Conservation (phyloP, 2,888 invertebrate species). For the Nomada ruficornis region DNA sequence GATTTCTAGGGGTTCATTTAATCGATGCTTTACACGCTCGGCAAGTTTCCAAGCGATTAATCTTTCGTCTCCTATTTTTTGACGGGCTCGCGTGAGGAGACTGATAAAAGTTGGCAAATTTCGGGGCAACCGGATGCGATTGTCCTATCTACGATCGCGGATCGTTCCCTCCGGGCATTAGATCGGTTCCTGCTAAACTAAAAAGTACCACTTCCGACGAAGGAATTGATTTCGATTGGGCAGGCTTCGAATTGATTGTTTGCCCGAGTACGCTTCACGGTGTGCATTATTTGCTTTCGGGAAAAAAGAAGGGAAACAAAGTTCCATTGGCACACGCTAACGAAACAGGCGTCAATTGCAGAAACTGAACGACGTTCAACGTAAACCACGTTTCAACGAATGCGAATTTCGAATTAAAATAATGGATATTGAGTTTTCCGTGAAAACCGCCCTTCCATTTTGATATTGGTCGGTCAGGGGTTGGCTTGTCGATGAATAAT, state of each 20-base stretch:
- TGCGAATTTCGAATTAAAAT: constrained; percentile 25
- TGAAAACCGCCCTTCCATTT: not conserved
- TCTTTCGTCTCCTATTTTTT: too few relatives aligned
- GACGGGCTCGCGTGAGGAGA: constrained; percentile 6
- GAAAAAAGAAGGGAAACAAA: not conserved
- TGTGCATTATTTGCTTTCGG: constrained; percentile 7
- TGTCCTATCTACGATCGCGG: not conserved
- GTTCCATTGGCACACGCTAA: not conserved
- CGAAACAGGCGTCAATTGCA: constrained; percentile 18
- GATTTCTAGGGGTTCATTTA: too few relatives aligned
- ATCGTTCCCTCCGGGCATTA: not conserved
- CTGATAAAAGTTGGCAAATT: not conserved
- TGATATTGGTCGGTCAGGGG: too few relatives aligned
- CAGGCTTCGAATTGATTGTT: not conserved
- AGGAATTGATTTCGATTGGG: not conserved
- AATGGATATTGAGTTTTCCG: constrained; percentile 39
- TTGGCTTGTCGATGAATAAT: constrained; percentile 48
- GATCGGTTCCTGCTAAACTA: not conserved
- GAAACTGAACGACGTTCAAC: not conserved
- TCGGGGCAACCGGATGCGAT: not conserved
- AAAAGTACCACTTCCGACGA: not conserved
- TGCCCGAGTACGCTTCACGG: not conserved
- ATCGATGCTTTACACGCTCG: too few relatives aligned
- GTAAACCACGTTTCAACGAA: not conserved
- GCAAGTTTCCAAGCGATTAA: too few relatives aligned